Base-by-base conservation (phyloP, 2,888 invertebrate species). In the Ectropis crepuscularia region DNA sequence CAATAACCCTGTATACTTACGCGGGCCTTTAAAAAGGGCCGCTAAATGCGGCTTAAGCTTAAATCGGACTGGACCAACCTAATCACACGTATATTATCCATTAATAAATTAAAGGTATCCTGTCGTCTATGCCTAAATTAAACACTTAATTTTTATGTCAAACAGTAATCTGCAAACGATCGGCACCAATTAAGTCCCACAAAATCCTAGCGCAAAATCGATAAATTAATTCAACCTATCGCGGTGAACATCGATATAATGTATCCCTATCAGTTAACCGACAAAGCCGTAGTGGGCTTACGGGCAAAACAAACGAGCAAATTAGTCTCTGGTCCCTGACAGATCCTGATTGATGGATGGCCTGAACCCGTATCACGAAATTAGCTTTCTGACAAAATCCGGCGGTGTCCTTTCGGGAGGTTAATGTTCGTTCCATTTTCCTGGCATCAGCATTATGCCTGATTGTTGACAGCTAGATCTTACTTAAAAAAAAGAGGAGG, bases 321-420 rank as follows among this genome's bases (percentile, higher is more conserved):
- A 91, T 92, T 90, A 92, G 89, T 83, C 86, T 77, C 74, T 76
- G 83, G 82, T 80, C 76, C 79, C 80, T 74, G 88, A 87, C 90
- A 86, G 87, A 88, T 83, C 88, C 86, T 91, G 92, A 92, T 91
- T 91, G 92, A 92, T 92, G 82, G 89, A 90, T 89, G 86, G 81
- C 73, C 68, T 70, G 77, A 68, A 78, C 84, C 84, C 84, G 80
- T 82, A 80, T 75, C 76, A 73, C 72, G 82, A 87, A 86, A 88
- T 87, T 87, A 85, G 87, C 87, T 89, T 83, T 80, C 81, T 80
- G 80, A 85, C 84, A 71, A 84, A 85, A 86, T 81, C 83, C 84
- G 69, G 70, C 70, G 63, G 68, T 80, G 78, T 77, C 79, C 72
- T 74, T 76, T 65, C 63, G 59, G 67, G 73, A 71, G 55, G 47